A percentile compares a stretch with the other conserved stretches of the same genome.
These are phyloP conservation scores for Drosophila fulvimacula DNA, from an alignment of 2,888 invertebrate genomes.

Conservation along the genomic window DNA sequence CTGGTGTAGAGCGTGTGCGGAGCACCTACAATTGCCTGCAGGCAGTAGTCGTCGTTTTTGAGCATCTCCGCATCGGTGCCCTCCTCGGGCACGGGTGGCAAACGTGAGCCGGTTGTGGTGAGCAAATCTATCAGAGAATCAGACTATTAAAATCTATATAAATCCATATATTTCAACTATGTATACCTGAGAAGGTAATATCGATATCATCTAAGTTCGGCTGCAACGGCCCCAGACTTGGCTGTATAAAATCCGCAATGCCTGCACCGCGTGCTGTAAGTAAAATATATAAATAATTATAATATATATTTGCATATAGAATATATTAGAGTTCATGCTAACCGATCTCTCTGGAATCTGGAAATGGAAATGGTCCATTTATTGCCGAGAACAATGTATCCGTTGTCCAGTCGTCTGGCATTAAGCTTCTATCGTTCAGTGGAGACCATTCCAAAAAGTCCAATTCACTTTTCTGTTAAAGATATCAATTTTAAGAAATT, in stretches of 20 bases:
- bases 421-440: constrained; percentile 82
- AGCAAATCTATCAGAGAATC: constrained; percentile 77
- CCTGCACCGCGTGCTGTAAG: constrained; percentile 89
- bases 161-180: not conserved
- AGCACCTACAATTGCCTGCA: constrained; percentile 73
- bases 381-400: constrained; percentile 94
- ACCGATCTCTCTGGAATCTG: constrained; percentile 98
- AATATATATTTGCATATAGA: not conserved
- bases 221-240: constrained; percentile 97
- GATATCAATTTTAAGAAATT: not conserved
- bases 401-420: constrained; percentile 88
- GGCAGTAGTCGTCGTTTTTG: constrained; percentile 84
- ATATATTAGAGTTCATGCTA: constrained; percentile 50
- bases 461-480: constrained; percentile 84
- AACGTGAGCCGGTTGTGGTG: constrained; percentile 83
- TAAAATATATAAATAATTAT: not conserved
- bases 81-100: constrained; percentile 88
- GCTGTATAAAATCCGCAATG: constrained; percentile 98
- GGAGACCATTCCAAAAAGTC: constrained; percentile 85
- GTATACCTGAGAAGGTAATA: constrained; percentile 91
- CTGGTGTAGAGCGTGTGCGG: constrained; percentile 75
- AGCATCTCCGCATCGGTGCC: constrained; percentile 86
- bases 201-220: constrained; percentile 97
- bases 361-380: constrained; percentile 95
- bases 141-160: constrained; percentile 20